These are phyloP conservation scores for Cyphomyrus plagiostoma DNA, from an alignment of 2,113 vertebrate genomes.

Conservation along the genomic window DNA sequence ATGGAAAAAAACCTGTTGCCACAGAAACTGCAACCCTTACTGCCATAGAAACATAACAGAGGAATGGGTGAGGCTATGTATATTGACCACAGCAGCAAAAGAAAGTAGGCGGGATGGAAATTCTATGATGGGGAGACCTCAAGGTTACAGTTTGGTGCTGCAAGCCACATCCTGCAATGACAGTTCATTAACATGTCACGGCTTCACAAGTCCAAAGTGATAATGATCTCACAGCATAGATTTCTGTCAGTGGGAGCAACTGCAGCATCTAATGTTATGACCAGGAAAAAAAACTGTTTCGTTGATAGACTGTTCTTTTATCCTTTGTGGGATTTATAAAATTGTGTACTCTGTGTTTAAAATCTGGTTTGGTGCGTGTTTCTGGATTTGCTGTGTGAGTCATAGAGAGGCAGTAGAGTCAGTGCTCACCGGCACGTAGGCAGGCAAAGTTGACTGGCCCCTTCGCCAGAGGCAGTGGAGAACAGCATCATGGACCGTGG, in stretches of 20 bases:
- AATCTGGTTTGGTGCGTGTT: not conserved
- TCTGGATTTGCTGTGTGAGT: not conserved
- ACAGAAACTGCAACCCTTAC: constrained; percentile 49
- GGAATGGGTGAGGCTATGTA: constrained; percentile 40
- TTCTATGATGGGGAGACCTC: constrained; percentile 37
- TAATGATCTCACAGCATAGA: not conserved
- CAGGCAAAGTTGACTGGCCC: constrained; percentile 28
- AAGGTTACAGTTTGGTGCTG: constrained; percentile 53
- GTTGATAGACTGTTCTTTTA: not conserved
- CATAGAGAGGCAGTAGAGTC: not conserved
- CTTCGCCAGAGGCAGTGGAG: constrained; percentile 52
- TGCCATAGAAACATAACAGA: constrained; percentile 49
- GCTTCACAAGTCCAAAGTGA: constrained; percentile 7
- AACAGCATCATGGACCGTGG: constrained; percentile 76
- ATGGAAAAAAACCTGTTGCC: constrained; percentile 54
- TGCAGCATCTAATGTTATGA: not conserved
- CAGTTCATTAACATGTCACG: not conserved
- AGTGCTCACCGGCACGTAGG: constrained; percentile 40
- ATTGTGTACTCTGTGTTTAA: not conserved
- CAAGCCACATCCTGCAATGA: constrained; percentile 40
- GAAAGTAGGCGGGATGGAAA: constrained; percentile 27
- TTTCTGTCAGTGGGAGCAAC: not conserved
- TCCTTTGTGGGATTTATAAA: not conserved
- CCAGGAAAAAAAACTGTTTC: not conserved
- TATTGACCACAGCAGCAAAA: constrained; percentile 32